phyloP scores from a whole-genome alignment of 2,113 vertebrate genomes.

The Platichthys flesus region DNA sequence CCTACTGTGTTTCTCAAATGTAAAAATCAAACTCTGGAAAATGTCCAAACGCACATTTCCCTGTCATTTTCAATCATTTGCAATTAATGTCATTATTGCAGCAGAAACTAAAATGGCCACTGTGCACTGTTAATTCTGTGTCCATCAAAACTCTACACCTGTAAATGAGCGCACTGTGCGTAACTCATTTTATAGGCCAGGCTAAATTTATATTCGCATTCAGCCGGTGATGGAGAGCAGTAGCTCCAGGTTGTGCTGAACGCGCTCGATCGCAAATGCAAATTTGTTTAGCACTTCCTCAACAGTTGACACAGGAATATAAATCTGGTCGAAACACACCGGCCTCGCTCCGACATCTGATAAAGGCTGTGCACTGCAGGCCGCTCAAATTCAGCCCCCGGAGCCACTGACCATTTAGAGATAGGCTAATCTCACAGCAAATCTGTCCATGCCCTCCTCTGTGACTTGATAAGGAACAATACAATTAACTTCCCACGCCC shows the following conservation, averaged over 20 bases:
- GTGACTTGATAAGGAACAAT: constrained; percentile 31
- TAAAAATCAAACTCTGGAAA: no score
- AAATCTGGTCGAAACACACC: constrained; percentile 14
- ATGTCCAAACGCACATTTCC: no score
- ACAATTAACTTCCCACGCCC: constrained; percentile 11
- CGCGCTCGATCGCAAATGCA: constrained; percentile 28
- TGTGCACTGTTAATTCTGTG: not conserved
- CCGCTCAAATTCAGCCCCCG: constrained; percentile 2
- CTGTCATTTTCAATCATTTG: no score
- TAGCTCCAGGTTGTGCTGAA: constrained; percentile 16
- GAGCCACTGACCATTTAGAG: constrained; percentile 18
- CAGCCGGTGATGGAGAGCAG: constrained; percentile 1
- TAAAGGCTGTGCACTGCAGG: not conserved
- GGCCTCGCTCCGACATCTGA: constrained; percentile 13
- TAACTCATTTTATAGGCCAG: constrained; percentile 7
- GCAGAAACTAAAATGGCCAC: not conserved
- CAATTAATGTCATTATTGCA: no score
- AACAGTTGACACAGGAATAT: not conserved
- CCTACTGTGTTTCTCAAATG: no score
- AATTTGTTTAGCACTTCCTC: constrained; percentile 3
- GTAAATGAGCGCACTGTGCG: not conserved
- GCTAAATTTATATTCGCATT: constrained; percentile 12
- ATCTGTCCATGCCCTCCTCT: constrained; percentile 26
- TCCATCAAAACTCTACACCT: not conserved
- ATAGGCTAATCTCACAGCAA: constrained; percentile 33